A percentile compares a stretch with the other conserved stretches of the same genome.
These are phyloP conservation scores for Acyrthosiphon pisum DNA, from an alignment of 1,140 invertebrate genomes.

Conservation along the genomic window DNA sequence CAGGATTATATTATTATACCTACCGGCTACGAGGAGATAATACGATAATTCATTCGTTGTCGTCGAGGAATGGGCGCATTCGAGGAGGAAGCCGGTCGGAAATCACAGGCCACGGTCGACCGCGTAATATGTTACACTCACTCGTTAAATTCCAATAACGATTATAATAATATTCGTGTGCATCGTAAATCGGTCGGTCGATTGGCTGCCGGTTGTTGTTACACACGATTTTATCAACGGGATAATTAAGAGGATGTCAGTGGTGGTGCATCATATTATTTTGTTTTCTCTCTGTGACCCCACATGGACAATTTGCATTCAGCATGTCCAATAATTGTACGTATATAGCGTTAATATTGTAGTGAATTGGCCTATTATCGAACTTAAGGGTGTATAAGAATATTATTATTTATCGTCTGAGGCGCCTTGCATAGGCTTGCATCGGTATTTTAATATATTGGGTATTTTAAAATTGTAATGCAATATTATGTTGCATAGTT, in stretches of 20 bases:
- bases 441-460: neutral
- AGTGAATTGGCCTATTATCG: neutral
- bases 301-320: neutral
- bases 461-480: neutral
- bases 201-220: neutral
- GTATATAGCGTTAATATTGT: neutral
- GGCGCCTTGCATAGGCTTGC: neutral
- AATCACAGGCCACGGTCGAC: constrained; percentile 1
- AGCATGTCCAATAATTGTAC: neutral
- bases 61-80: neutral
- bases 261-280: neutral
- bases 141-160: neutral
- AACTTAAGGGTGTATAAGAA: neutral
- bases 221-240: neutral
- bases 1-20: neutral
- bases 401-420: neutral
- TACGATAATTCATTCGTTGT: neutral
- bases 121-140: neutral
- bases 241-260: neutral
- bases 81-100: neutral
- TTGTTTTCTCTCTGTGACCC: neutral
- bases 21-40: neutral
- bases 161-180: neutral
- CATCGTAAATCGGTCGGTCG: neutral
- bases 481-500: neutral